Base-by-base conservation (phyloP, 2,797 vertebrate species). In the Heteromormyrus szaboi region DNA sequence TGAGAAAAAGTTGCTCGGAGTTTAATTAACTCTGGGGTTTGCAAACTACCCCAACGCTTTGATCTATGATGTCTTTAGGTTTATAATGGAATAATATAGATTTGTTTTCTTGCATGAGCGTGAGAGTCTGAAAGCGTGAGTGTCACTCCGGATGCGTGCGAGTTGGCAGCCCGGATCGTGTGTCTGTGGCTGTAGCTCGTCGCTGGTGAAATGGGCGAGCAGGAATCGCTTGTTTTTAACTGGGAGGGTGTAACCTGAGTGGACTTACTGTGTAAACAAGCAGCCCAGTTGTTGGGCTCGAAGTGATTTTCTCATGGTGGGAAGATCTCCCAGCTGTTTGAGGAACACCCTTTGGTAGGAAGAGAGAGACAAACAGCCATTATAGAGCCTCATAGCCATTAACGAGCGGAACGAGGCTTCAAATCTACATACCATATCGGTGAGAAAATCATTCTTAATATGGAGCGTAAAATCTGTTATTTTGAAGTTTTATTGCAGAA, bases 221-320 rank as follows among this genome's bases (percentile, higher is more conserved):
- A 86, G 87, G 89, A 89, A 89, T n/a, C 19, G 89, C 88, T 89
- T 84, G 85, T 54, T 86, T 87, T 88, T 89, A 86, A 90, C 89
- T 81, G 46, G 87, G 89, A 11, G 89, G 86, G 83, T 91, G 89
- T 93, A 94, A 93, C 87, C 53, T 44, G 90, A 94, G 89, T 88
- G 53, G 72, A 87, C 44, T 85, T 56, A 89, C 56, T 90, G 90
- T 89, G 88, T 91, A 89, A 92, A 93, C 85, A 88, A 41, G 86
- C 89, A 72, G 88, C 29, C 89, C 72, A 41, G 90, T 81, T 89
- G 88, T 85, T 89, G 7, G 84, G 29, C 68, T 41, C 65, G 46
- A 54, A 33, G 48, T 65, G 41, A 46, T 51, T 89, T 90, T 90
- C 87, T 90, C 89, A 72, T 90, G 89, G 65, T 48, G 68, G 86